Base-by-base conservation (phyloP, 2,888 invertebrate genomes). In the Scaptomyza parva region DNA sequence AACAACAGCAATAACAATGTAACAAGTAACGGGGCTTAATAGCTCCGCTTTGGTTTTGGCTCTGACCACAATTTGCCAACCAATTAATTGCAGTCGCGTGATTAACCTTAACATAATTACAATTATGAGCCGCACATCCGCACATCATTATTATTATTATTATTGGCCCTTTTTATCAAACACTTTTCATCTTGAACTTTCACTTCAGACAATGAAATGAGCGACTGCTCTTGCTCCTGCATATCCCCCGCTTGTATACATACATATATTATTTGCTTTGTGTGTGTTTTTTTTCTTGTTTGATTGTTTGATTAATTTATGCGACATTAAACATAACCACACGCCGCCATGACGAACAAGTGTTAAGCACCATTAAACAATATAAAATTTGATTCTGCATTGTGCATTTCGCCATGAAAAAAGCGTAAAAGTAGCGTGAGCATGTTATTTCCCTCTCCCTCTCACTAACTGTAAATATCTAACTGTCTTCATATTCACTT, bases 1-100 rank as follows among this genome's bases (percentile, higher is more conserved):
- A 44, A 22, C 35, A 54, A 37, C 17, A 37, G 17, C 48, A 30
- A n/a, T 20, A 45, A 59, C 50, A 73, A 73, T 60, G 70, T 73
- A 70, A 75, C 75, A 70, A 69, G 70, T 75, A 63, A 75, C 60
- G 43, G 39, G 39, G 51, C 55, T 44, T 37, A 48, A 14, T 7
- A 8, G 14, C 11, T n/a, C n/a, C n/a, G 14, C 35, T 35, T 48
- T 48, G 48, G 43, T 26, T 45, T 47, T 40, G 33, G 28, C 26
- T 51, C 37, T 48, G 44, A 59, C 58, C 66, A 70, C 75, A 63
- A 75, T 75, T 76, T 76, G 66, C 44, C 59, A 50, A 52, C 18
- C 52, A 70, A 75, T 75, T 72, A 75, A 70, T 60, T 54, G 62
- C 20, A 43, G 37, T 54, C 57, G 68, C 40, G 45, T 18, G n/a